Evolutionary conservation across 2,113 vertebrate genomes (phyloP).

Genomic region (Rhegmatorhina hoffmannsi): DNA sequence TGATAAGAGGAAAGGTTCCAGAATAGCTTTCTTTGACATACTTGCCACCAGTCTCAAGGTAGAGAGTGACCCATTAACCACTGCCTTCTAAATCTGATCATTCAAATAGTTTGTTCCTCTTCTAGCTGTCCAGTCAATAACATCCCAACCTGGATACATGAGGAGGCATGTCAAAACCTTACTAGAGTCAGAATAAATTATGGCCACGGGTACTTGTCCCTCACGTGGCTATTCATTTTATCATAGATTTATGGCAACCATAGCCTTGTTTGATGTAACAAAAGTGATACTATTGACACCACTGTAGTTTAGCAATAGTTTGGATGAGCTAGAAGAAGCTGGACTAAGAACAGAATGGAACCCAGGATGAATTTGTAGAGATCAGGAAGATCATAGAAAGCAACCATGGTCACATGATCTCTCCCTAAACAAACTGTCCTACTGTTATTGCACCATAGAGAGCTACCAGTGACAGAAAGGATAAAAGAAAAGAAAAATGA

Average conservation of each 20-base stretch:
- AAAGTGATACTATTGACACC: background rate
- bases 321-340: background rate
- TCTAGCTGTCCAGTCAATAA: background rate
- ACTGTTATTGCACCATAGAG: background rate
- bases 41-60: background rate
- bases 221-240: background rate
- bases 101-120: background rate
- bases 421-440: background rate
- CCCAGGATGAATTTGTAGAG: background rate
- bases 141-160: background rate
- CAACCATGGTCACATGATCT: fast-evolving
- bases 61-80: background rate
- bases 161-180: background rate
- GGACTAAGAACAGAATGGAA: background rate
- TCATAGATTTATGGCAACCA: background rate
- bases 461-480: background rate
- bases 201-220: background rate
- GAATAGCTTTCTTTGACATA: background rate
- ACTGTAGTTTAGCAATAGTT: background rate
- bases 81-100: background rate
- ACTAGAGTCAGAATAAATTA: background rate
- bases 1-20: background rate
- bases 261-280: background rate
- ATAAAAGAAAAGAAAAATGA: background rate
- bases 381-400: background rate